These are phyloP conservation scores for Ecliptopera silaceata DNA, from an alignment of 2,888 invertebrate species.

Conservation along the genomic window DNA sequence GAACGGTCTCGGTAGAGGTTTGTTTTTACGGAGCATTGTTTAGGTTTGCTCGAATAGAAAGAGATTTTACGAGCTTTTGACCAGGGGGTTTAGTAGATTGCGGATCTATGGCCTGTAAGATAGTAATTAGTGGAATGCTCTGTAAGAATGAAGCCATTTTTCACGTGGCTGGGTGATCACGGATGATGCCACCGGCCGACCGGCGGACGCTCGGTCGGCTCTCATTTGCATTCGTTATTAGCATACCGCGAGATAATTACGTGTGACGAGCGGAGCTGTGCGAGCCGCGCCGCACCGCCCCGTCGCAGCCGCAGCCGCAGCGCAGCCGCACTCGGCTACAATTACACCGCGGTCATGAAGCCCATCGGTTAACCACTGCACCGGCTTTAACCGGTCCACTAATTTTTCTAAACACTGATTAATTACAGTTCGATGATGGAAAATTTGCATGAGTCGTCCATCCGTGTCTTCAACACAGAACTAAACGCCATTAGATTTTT, in stretches of 20 bases:
- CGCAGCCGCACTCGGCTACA: conserved; percentile 49
- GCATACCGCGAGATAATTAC: conserved; percentile 75
- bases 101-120: conserved; percentile 20
- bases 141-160: conserved; percentile 69
- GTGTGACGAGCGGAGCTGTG: conserved; percentile 61
- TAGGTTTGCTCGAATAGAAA: conserved; percentile 38
- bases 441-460: conserved; percentile 45
- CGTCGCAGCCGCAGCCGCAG: conserved; percentile 37
- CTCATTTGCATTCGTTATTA: conserved; percentile 77
- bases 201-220: conserved; percentile 43
- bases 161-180: conserved; percentile 47
- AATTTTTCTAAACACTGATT: conserved; percentile 39
- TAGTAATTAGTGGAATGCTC: conserved; percentile 29
- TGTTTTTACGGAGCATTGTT: conserved; percentile 68
- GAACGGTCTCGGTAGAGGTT: conserved; percentile 65
- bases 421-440: conserved; percentile 41
- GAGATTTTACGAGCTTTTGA: conserved; percentile 52
- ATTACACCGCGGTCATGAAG: conserved; percentile 58
- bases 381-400: conserved; percentile 33
- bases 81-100: conserved; percentile 34
- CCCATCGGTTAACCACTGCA: conserved; percentile 38
- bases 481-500: conserved; percentile 30
- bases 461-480: conserved; percentile 30
- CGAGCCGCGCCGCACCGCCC: background rate
- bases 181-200: conserved; percentile 41